These are phyloP conservation scores for Drosophila biarmipes DNA, from an alignment of 1,140 invertebrate genomes.

Conservation along the genomic window DNA sequence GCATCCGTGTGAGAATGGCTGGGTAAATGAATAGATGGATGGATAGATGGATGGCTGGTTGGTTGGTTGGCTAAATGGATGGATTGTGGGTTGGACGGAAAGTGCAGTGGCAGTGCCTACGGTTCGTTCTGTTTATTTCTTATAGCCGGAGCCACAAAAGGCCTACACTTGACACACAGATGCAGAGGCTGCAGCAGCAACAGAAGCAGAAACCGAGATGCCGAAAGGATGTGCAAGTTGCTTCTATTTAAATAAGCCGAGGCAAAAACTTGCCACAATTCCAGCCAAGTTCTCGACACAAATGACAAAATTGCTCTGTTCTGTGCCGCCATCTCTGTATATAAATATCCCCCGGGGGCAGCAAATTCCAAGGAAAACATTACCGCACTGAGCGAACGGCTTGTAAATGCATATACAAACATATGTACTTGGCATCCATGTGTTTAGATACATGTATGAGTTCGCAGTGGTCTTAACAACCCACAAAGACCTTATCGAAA, in stretches of 20 bases:
- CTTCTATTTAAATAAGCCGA: constrained; percentile 51
- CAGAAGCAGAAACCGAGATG: constrained; percentile 9
- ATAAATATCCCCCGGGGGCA: constrained; percentile 18
- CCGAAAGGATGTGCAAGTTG: constrained; percentile 13
- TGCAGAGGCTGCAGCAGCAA: not conserved
- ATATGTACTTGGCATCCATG: constrained; percentile 5
- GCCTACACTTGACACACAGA: constrained; percentile 38
- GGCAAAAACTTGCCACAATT: constrained; percentile 49
- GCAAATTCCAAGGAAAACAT: constrained; percentile 42
- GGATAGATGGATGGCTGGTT: constrained; percentile 10
- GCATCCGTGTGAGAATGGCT: constrained; percentile 32
- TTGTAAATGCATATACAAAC: constrained; percentile 24
- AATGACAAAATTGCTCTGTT: constrained; percentile 44
- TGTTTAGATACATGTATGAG: not conserved
- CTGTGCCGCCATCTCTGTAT: not conserved
- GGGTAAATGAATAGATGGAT: constrained; percentile 27
- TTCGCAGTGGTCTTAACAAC: constrained; percentile 23
- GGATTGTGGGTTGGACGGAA: constrained; percentile 26
- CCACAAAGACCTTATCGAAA: constrained; percentile 46
- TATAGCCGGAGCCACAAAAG: constrained; percentile 40
- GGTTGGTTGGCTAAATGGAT: not conserved
- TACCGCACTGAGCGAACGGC: constrained; percentile 40
- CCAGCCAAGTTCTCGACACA: constrained; percentile 21
- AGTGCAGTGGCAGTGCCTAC: constrained; percentile 34
- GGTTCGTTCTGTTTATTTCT: constrained; percentile 45